Evolutionary conservation across 2,888 invertebrate species (phyloP).

Genomic region (Lacanobia oleracea): DNA sequence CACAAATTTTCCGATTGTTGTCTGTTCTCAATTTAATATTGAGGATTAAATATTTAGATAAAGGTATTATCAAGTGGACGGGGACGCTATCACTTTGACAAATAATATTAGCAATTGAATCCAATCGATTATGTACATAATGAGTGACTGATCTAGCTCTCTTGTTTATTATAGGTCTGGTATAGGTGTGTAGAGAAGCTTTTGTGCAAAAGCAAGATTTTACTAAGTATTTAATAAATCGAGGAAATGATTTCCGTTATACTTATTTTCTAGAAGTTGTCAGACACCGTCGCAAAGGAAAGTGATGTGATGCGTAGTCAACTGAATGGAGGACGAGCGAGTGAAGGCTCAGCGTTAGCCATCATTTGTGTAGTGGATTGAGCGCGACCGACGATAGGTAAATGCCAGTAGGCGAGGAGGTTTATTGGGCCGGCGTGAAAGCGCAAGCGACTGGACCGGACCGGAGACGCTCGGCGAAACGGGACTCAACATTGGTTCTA

Average conservation of each 20-base stretch:
- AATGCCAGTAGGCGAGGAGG: slow-evolving; percentile 8
- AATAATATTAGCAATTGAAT: background rate
- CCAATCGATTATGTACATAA: background rate
- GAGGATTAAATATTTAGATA: slow-evolving; percentile 9
- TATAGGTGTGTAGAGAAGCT: background rate
- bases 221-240: background rate
- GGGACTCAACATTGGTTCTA: background rate
- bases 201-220: background rate
- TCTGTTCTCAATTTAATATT: slow-evolving; percentile 1
- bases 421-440: slow-evolving; percentile 8
- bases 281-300: slow-evolving; percentile 18
- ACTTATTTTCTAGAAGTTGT: slow-evolving; percentile 7
- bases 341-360: slow-evolving; percentile 1
- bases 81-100: background rate
- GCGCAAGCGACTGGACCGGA: background rate
- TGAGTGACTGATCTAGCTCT: background rate
- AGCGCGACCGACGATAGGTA: slow-evolving; percentile 1
- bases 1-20: slow-evolving; percentile 13
- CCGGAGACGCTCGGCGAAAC: background rate
- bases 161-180: background rate
- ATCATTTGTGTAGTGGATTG: slow-evolving; percentile 3
- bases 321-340: slow-evolving; percentile 23
- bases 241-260: slow-evolving; percentile 15
- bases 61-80: slow-evolving; percentile 5
- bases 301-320: slow-evolving; percentile 42